These are phyloP conservation scores for Notothenia rossii DNA, from an alignment of 2,113 vertebrate species.

Conservation along the genomic window DNA sequence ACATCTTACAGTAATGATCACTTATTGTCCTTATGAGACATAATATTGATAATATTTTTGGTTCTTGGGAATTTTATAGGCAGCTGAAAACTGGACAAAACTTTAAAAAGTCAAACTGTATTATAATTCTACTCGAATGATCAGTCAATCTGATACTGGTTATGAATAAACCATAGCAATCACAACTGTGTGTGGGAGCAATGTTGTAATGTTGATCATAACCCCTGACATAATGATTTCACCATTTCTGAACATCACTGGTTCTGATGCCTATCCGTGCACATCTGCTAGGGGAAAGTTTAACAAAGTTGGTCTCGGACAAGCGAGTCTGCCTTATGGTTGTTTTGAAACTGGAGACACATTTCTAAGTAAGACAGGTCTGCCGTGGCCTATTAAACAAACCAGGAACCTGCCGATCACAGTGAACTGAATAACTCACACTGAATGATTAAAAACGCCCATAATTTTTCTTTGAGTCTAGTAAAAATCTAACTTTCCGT, in stretches of 20 bases:
- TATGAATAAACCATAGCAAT: no score
- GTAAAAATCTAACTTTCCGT: no score
- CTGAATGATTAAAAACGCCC: background rate
- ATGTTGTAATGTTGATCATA: background rate
- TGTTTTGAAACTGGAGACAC: no score
- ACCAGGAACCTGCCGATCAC: no score
- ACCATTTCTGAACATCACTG: background rate
- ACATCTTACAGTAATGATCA: background rate
- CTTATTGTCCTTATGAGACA: background rate
- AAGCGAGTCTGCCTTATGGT: no score
- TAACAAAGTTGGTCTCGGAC: background rate
- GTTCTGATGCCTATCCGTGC: background rate
- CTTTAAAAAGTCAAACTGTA: background rate
- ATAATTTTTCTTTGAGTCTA: no score
- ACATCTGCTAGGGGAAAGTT: background rate
- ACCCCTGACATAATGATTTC: background rate
- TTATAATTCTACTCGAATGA: background rate
- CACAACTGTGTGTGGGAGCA: background rate
- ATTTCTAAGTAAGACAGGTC: no score
- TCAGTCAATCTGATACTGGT: background rate
- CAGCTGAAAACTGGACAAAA: background rate
- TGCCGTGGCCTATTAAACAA: no score
- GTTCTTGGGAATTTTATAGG: background rate
- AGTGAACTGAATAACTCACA: background rate
- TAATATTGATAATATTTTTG: background rate